Evolutionary conservation across 2,113 vertebrate species (phyloP).

Genomic region (Chaetops frenatus): DNA sequence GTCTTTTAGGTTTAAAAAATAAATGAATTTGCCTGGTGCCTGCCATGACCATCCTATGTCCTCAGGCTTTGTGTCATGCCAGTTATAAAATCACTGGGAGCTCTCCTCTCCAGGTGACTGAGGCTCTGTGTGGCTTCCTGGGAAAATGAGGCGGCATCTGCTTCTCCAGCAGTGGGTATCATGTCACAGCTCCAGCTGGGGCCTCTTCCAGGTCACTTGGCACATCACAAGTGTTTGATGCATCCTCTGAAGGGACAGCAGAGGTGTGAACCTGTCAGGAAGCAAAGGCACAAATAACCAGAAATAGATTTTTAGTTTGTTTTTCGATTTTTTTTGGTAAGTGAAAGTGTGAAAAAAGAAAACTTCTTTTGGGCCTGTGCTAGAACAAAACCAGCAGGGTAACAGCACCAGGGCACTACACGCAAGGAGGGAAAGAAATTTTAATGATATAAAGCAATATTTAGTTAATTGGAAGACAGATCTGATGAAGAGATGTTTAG

Average conservation of each 20-base stretch:
- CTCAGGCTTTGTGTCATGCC: neutral
- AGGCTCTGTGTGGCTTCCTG: neutral
- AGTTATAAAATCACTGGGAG: neutral
- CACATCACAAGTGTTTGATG: conserved; percentile 1
- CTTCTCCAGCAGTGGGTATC: neutral
- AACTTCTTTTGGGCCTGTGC: neutral
- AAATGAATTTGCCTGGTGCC: neutral
- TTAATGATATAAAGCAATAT: neutral
- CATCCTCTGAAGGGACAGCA: conserved; percentile 10
- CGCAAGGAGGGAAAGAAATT: neutral
- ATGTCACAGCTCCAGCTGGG: neutral
- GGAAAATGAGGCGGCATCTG: neutral
- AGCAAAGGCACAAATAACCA: neutral
- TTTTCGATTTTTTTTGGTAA: neutral
- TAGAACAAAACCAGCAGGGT: neutral
- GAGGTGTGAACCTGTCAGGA: conserved; percentile 28
- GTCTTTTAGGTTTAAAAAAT: neutral
- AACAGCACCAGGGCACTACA: neutral
- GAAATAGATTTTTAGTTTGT: neutral
- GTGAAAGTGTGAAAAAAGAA: neutral
- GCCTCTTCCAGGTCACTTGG: conserved; percentile 26
- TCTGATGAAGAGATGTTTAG: neutral
- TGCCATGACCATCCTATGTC: neutral
- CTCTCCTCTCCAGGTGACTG: neutral
- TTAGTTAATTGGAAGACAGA: neutral